Base-by-base conservation (phyloP, 2,888 invertebrate genomes). In the Noctua pronuba region DNA sequence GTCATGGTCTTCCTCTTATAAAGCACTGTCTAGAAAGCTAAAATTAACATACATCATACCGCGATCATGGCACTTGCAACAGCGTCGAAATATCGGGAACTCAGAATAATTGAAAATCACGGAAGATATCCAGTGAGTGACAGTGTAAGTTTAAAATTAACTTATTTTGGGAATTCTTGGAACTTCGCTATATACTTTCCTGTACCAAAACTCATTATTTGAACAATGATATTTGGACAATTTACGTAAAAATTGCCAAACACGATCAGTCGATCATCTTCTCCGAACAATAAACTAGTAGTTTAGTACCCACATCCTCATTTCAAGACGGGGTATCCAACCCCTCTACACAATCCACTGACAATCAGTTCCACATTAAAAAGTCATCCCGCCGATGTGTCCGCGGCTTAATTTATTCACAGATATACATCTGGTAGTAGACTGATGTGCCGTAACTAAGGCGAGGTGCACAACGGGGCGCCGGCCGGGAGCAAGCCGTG, bases 331-430 rank as follows among this genome's bases (percentile, higher is more conserved):
- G 69, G 80, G 73, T 77, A 79, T 78, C 28, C n/a, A 71, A 44
- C 85, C 52, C 6, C 88, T 88, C 81, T n/a, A 60, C 1, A 0
- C 5, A 66, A 7, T 85, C 71, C 67, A 55, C 79, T n/a, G 41
- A 75, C 81, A 86, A 88, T 90, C 87, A 85, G 91, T 90, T 91
- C 91, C 92, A 91, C 92, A 91, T 94, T 92, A 93, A 94, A 93
- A 92, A 93, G 90, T 92, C 90, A 91, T 93, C 90, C 88, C 83
- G 86, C 28, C 84, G 79, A 82, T 88, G 84, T 88, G 88, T 84
- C 78, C 80, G 91, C 86, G 85, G 89, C 91, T 92, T 92, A 92
- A 94, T 94, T 93, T 92, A 94, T 94, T 92, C 92, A 90, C 83
- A 90, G 93, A 93, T 94, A 92, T 90, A 85, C 90, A 94, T 94